Evolutionary conservation across 2,113 vertebrate genomes (phyloP).

Genomic region (Verasper variegatus): DNA sequence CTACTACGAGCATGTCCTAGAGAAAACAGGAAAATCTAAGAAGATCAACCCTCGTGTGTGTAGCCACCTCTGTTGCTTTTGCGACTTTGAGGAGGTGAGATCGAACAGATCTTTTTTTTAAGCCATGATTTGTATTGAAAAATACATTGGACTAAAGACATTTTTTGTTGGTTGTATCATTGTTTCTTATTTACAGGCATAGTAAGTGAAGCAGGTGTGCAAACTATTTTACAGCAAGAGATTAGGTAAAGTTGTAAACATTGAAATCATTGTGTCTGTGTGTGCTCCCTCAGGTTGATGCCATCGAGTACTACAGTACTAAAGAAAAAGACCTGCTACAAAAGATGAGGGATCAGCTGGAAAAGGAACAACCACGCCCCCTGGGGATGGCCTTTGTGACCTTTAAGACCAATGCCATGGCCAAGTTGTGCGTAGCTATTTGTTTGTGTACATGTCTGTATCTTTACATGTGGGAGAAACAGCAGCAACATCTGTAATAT

Average conservation of each 20-base stretch:
- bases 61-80: slow-evolving; percentile 88
- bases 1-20: slow-evolving; percentile 84
- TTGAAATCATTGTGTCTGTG: background rate
- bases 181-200: no score
- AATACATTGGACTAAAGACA: no score
- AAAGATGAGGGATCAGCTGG: slow-evolving; percentile 77
- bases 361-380: slow-evolving; percentile 65
- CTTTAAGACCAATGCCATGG: slow-evolving; percentile 90
- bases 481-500: background rate
- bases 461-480: background rate
- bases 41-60: slow-evolving; percentile 87
- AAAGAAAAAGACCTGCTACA: slow-evolving; percentile 81
- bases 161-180: background rate
- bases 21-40: slow-evolving; percentile 71
- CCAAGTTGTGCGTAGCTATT: slow-evolving; percentile 86
- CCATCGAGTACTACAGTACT: slow-evolving; percentile 88
- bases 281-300: slow-evolving; percentile 86
- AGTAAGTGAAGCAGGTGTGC: background rate
- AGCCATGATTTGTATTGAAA: no score
- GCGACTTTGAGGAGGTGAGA: slow-evolving; percentile 85
- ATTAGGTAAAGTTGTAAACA: background rate
- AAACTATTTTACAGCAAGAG: background rate
- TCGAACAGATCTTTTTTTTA: background rate
- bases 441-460: background rate
- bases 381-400: slow-evolving; percentile 96